Percentiles rank a stretch among this genome's conserved stretches.
Evolutionary conservation across 2,113 vertebrate species (phyloP).

Genomic region (Myanophis thanlyinensis): DNA sequence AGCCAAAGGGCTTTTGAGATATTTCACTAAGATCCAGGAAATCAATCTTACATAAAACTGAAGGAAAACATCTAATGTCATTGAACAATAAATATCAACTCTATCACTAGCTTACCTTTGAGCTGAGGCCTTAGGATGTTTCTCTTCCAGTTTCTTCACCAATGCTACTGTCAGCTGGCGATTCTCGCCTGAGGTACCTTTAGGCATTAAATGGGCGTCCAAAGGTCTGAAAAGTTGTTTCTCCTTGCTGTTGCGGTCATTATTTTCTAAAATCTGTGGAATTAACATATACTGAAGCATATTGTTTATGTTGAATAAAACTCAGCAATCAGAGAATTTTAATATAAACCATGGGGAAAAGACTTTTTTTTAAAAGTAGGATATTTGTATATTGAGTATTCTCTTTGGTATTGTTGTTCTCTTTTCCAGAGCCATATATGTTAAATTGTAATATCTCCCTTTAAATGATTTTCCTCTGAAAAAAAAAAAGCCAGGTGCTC

Average conservation of each 20-base stretch:
- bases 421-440: neutral
- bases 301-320: slow-evolving; percentile 55
- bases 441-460: slow-evolving; percentile 43
- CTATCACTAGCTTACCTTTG: slow-evolving; percentile 88
- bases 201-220: slow-evolving; percentile 66
- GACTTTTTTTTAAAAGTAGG: neutral
- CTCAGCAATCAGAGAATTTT: slow-evolving; percentile 52
- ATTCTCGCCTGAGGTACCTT: slow-evolving; percentile 68
- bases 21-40: slow-evolving; percentile 88
- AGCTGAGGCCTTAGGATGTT: slow-evolving; percentile 81
- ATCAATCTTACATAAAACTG: slow-evolving; percentile 93
- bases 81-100: slow-evolving; percentile 90
- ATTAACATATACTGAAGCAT: slow-evolving; percentile 56
- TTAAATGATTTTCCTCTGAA: slow-evolving; percentile 38
- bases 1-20: slow-evolving; percentile 86
- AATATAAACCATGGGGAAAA: neutral
- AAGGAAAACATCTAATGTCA: slow-evolving; percentile 93
- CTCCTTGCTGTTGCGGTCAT: slow-evolving; percentile 61
- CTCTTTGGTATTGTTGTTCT: neutral
- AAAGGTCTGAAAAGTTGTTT: slow-evolving; percentile 67
- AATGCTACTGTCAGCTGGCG: slow-evolving; percentile 78
- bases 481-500: slow-evolving; percentile 43
- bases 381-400: neutral
- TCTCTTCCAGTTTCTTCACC: slow-evolving; percentile 81
- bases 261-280: slow-evolving; percentile 63